Evolutionary conservation across 2,113 vertebrate species (phyloP).

Genomic region (Orycteropus afer): DNA sequence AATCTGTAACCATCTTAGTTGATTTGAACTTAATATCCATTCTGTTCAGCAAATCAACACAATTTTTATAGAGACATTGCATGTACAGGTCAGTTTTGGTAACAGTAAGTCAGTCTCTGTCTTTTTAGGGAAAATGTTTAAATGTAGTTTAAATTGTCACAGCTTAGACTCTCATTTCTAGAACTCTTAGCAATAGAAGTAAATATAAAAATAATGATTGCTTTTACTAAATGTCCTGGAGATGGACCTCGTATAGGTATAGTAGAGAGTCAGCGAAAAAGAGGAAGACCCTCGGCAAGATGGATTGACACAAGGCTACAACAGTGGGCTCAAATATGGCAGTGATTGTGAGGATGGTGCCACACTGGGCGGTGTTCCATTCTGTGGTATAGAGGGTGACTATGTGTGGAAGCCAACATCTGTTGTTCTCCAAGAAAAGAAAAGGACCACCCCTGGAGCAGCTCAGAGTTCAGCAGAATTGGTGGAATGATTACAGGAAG

Average conservation of each 20-base stretch:
- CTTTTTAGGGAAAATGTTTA: not conserved
- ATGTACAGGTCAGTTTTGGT: conserved; percentile 7
- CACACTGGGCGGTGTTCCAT: not conserved
- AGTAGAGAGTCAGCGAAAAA: no score
- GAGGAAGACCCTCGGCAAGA: no score
- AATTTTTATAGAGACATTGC: not conserved
- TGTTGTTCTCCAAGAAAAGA: no score
- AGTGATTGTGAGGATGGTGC: not conserved
- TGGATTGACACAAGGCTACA: not conserved
- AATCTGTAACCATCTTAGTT: not conserved
- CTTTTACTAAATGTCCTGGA: not conserved
- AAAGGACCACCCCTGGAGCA: no score
- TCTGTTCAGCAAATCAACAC: conserved; percentile 55
- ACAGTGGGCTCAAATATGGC: not conserved
- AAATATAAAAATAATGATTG: conserved; percentile 21
- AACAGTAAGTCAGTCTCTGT: not conserved
- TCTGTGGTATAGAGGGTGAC: not conserved
- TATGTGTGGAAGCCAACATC: not conserved
- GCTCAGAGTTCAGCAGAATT: no score
- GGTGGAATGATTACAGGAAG: no score
- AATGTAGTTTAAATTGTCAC: not conserved
- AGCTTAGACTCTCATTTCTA: conserved; percentile 30
- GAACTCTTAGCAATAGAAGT: conserved; percentile 14
- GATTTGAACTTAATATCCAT: conserved; percentile 12
- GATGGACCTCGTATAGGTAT: no score